phyloP scores from a whole-genome alignment of 2,888 invertebrate species.

The Dexiosoma caninum region DNA sequence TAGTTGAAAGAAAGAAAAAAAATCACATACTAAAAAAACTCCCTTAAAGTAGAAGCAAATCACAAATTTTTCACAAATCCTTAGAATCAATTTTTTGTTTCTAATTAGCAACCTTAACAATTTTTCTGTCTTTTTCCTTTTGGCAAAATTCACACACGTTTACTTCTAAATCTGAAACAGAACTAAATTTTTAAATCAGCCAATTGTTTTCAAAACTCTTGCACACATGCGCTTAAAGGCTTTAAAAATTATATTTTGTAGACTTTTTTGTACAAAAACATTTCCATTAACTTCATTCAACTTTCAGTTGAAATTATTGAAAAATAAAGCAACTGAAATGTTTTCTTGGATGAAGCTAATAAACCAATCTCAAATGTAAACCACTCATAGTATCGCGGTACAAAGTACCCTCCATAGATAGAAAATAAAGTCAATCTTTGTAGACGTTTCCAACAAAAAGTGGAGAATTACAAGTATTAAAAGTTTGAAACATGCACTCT shows the following conservation, averaged over 20 bases:
- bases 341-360: constrained; percentile 7
- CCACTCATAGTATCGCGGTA: constrained; percentile 18
- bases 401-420: constrained; percentile 8
- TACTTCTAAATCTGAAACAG: constrained; percentile 57
- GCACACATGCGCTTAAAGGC: constrained; percentile 41
- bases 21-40: background rate
- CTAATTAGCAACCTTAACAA: background rate
- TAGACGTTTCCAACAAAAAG: constrained; percentile 38
- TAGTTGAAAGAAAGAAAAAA: background rate
- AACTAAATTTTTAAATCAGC: constrained; percentile 40
- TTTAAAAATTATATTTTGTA: constrained; percentile 29
- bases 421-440: background rate
- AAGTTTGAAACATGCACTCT: constrained; percentile 1
- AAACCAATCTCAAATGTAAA: constrained; percentile 34
- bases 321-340: background rate
- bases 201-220: constrained; percentile 27
- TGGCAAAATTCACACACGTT: constrained; percentile 31
- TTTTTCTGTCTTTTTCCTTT: background rate
- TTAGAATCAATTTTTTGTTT: background rate
- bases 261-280: constrained; percentile 9
- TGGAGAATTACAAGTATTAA: constrained; percentile 18
- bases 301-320: constrained; percentile 10
- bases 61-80: background rate
- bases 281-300: background rate
- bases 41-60: constrained; percentile 4